A percentile compares a stretch with the other conserved stretches of the same genome.
Evolutionary conservation across 2,797 vertebrate genomes (phyloP).

Genomic region (Ispidina picta): DNA sequence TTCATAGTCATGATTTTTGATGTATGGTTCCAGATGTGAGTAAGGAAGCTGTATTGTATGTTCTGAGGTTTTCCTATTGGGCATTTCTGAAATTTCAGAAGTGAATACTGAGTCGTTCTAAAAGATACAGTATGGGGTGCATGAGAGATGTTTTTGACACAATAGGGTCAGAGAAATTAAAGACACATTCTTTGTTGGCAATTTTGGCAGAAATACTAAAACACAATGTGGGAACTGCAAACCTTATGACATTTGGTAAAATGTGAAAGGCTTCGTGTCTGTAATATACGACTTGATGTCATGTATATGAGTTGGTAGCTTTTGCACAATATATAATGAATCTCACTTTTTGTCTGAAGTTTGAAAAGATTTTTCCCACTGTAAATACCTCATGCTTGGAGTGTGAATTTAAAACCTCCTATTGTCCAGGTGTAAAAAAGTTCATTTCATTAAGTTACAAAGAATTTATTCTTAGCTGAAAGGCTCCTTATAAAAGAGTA

Average conservation of each 20-base stretch:
- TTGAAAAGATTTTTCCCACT: slow-evolving; percentile 65
- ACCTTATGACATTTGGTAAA: slow-evolving; percentile 72
- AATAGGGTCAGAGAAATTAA: slow-evolving; percentile 81
- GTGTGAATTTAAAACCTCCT: slow-evolving; percentile 49
- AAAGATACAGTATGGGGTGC: slow-evolving; percentile 67
- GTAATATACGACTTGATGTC: slow-evolving; percentile 83
- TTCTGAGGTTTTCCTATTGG: slow-evolving; percentile 68
- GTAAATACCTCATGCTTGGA: slow-evolving; percentile 63
- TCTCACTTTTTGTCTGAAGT: slow-evolving; percentile 68
- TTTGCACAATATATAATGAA: slow-evolving; percentile 76
- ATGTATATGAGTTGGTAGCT: slow-evolving; percentile 80
- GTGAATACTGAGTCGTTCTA: slow-evolving; percentile 68
- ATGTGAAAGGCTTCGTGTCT: slow-evolving; percentile 74
- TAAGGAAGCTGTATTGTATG: slow-evolving; percentile 44
- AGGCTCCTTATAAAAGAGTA: neutral
- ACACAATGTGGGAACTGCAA: slow-evolving; percentile 70
- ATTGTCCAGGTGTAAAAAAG: neutral
- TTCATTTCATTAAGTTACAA: neutral
- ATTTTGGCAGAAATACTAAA: slow-evolving; percentile 78
- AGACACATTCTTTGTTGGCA: slow-evolving; percentile 75
- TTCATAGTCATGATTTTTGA: slow-evolving; percentile 45
- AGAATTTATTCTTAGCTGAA: neutral
- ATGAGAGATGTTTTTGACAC: slow-evolving; percentile 79
- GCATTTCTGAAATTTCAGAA: slow-evolving; percentile 76
- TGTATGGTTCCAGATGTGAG: slow-evolving; percentile 71